These are phyloP conservation scores for Brachypodius melanocephalos DNA, from an alignment of 2,113 vertebrate genomes.

Conservation along the genomic window DNA sequence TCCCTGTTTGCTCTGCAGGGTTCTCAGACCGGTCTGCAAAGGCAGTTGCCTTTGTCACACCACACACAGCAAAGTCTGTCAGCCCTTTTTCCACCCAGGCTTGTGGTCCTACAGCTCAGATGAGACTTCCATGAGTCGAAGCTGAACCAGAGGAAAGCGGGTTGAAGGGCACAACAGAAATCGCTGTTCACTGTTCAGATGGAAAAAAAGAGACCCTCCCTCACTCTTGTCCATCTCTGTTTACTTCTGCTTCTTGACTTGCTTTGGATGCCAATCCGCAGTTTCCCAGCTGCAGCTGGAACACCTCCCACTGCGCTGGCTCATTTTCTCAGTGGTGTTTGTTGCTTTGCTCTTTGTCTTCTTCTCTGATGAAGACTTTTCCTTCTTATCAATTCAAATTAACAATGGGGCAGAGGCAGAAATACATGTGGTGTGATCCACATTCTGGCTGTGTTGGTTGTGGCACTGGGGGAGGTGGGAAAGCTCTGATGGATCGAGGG, in stretches of 20 bases:
- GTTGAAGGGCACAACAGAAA: background rate
- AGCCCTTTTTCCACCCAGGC: background rate
- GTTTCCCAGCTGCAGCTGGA: background rate
- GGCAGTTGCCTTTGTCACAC: background rate
- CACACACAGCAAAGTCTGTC: no score
- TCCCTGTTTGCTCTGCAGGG: background rate
- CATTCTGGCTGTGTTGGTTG: accelerated
- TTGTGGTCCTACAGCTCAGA: background rate
- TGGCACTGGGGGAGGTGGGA: background rate
- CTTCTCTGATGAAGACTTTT: background rate
- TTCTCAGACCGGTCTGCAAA: background rate
- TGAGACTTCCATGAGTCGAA: background rate
- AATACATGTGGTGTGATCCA: background rate
- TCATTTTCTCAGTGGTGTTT: background rate
- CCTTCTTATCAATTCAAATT: background rate
- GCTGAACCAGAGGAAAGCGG: accelerated
- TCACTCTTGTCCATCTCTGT: background rate
- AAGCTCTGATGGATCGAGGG: background rate
- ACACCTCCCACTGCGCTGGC: accelerated
- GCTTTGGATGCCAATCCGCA: background rate
- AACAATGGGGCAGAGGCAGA: background rate
- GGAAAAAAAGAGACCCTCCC: background rate
- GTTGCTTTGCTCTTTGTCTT: background rate
- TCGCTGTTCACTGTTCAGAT: background rate
- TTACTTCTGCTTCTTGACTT: background rate